A percentile compares a stretch with the other conserved stretches of the same genome.
Conservation (phyloP, 2,888 invertebrate genomes). For the Amiota mariae region DNA sequence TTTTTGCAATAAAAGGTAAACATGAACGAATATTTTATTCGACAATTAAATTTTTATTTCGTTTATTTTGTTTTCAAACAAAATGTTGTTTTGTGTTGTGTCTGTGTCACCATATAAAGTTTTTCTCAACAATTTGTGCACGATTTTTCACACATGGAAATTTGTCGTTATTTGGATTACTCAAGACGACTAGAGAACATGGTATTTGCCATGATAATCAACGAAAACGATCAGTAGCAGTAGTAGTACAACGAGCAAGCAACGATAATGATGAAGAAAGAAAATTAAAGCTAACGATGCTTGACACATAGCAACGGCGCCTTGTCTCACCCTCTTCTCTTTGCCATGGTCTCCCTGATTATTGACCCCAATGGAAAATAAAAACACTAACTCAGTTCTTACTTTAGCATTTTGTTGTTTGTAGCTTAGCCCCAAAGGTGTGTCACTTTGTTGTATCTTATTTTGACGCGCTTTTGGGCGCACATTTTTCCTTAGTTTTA, state of each 20-base stretch:
- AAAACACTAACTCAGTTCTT: background rate
- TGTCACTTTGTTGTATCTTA: conserved; percentile 11
- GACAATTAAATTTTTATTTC: background rate
- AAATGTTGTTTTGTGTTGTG: background rate
- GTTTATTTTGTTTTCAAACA: background rate
- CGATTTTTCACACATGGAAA: conserved; percentile 21
- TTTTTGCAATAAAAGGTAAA: conserved; percentile 29
- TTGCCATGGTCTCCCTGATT: background rate
- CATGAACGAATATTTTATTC: conserved; percentile 11
- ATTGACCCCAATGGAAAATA: background rate
- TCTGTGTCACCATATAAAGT: conserved; percentile 8
- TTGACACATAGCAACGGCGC: conserved; percentile 5
- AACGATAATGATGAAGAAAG: background rate
- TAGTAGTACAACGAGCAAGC: no score
- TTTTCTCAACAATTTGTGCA: background rate
- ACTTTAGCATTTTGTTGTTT: background rate
- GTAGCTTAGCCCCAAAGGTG: conserved; percentile 15
- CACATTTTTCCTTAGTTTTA: background rate
- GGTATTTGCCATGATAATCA: no score
- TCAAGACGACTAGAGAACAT: no score
- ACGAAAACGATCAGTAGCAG: no score
- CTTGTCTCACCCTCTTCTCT: background rate
- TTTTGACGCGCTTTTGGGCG: conserved; percentile 17
- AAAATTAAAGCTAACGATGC: conserved; percentile 5
- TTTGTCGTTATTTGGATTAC: background rate